Conservation (phyloP, 2,113 vertebrate genomes). For the Scalopus aquaticus region DNA sequence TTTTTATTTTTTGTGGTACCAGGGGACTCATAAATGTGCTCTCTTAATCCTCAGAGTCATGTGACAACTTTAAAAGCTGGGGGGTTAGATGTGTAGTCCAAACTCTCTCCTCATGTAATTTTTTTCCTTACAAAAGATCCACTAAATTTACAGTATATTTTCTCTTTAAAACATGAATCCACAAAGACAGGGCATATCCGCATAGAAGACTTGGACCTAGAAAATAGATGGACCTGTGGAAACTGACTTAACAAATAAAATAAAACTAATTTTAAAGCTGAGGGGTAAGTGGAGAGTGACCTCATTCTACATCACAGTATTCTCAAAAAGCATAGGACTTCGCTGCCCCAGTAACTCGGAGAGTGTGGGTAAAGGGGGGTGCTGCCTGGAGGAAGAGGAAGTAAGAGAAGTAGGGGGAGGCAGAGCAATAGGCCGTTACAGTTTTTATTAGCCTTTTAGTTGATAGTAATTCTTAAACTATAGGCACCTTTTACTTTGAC, state of each 20-base stretch:
- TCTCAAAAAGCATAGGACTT: background rate
- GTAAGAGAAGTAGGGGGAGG: background rate
- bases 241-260: background rate
- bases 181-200: background rate
- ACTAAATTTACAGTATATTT: slow-evolving; percentile 2
- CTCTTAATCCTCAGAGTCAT: background rate
- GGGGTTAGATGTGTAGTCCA: background rate
- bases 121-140: background rate
- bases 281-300: background rate
- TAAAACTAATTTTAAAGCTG: background rate
- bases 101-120: background rate
- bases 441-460: background rate
- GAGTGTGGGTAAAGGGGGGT: background rate
- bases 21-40: background rate
- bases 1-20: background rate
- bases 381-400: background rate
- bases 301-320: background rate
- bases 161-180: slow-evolving; percentile 18
- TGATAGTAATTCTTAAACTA: background rate
- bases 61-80: no score
- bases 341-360: background rate
- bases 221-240: background rate
- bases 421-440: background rate
- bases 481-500: background rate
- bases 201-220: background rate